These are phyloP conservation scores for Clarias platycephalus DNA, from an alignment of 2,797 vertebrate species.

Conservation along the genomic window DNA sequence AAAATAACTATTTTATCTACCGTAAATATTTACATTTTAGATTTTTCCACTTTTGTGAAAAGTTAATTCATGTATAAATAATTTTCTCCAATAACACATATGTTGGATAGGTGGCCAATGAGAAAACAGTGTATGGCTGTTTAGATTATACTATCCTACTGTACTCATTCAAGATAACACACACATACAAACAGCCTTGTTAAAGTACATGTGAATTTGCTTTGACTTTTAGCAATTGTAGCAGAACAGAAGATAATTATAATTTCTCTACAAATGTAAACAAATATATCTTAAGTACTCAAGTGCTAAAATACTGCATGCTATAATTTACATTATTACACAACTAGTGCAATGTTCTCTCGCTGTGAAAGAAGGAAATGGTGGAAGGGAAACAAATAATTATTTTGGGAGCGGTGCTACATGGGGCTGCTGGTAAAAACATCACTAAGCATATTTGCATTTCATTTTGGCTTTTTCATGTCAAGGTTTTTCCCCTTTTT, in stretches of 20 bases:
- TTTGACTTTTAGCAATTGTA: slow-evolving; percentile 19
- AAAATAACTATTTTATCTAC: not conserved
- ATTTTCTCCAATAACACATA: not conserved
- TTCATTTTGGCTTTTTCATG: not conserved
- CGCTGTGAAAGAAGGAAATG: not conserved
- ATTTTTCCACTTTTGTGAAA: slow-evolving; percentile 28
- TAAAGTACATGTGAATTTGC: not conserved
- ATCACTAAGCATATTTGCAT: not conserved
- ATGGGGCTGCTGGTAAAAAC: not conserved
- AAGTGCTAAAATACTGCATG: not conserved
- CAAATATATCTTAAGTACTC: not conserved
- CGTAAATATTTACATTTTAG: not conserved
- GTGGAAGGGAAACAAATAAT: not conserved
- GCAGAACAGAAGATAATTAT: slow-evolving; percentile 20
- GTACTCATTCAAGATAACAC: not conserved
- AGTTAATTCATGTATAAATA: not conserved
- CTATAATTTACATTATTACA: not conserved
- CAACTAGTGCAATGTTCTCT: not conserved
- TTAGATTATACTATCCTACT: slow-evolving; percentile 32
- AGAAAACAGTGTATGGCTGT: slow-evolving; percentile 27
- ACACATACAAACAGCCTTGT: not conserved
- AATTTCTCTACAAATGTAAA: not conserved
- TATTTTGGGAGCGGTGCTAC: not conserved
- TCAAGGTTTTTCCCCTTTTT: not conserved
- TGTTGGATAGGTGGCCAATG: not conserved